Evolutionary conservation across 2,888 invertebrate genomes (phyloP), one percentile per base, ranked within the genome.

Genomic region (Chironomus tentans): DNA sequence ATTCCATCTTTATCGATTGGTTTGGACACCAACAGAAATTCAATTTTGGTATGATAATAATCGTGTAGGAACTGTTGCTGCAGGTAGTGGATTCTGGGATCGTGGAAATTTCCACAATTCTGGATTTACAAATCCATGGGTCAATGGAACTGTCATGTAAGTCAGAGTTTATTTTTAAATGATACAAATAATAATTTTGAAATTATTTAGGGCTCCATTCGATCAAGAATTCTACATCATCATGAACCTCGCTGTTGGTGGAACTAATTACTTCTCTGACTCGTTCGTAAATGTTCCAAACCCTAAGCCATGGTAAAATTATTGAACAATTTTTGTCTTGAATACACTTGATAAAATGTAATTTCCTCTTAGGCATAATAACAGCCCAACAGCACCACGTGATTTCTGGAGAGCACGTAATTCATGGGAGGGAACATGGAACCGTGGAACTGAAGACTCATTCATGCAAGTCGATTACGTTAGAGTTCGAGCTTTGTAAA

Each of bases 401-500:
- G 89, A 90, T 79, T 91, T 91, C 85, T 91, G 90, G 90, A 85
- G 86, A 77, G 86, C 81, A 0, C 85, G 84, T 61, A 79, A 79
- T 3, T 79, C 82, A 3, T 90, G 90, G 90, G 81, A 87, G 46
- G 85, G 87, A 0, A 88, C 88, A 0, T 90, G 89, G 89, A 85
- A 86, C 78, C 79, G 86, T 28, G 77, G 80, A 61, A 70, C 76
- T 48, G 87, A 86, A 77, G 81, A 81, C n/a, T 86, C 89, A 0
- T 87, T 89, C 2, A 81, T 91, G 46, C 86, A 89, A 81, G 86
- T 91, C 10, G 90, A 91, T 83, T 91, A 90, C 80, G 87, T 91
- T 76, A 85, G 87, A 78, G 86, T 91, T 21, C 91, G 88, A 87
- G 88, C 88, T 56, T 80, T 88, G 77, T 88, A 86, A 81, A 62